These are phyloP conservation scores for Hetaerina americana DNA, from an alignment of 1,140 invertebrate species.

Conservation along the genomic window DNA sequence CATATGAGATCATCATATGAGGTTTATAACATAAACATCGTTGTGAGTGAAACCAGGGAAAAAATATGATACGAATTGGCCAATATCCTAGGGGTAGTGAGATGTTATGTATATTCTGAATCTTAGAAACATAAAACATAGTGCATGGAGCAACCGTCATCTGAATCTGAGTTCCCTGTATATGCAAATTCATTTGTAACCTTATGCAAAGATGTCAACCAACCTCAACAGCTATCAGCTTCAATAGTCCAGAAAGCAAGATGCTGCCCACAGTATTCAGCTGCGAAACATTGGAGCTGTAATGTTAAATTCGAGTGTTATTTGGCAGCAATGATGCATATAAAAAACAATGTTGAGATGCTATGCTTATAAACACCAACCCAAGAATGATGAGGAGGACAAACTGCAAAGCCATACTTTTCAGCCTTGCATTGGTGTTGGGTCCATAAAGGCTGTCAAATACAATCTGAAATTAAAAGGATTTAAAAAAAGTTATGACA, in stretches of 20 bases:
- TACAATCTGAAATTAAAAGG: constrained; percentile 45
- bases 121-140: no score
- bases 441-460: constrained; percentile 77
- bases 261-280: constrained; percentile 47
- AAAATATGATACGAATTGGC: no score
- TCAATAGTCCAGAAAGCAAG: constrained; percentile 52
- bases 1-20: no score
- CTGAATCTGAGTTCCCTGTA: not conserved
- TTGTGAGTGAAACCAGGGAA: no score
- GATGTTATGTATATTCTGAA: no score
- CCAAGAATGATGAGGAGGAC: constrained; percentile 63
- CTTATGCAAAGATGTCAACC: constrained; percentile 22
- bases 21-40: no score
- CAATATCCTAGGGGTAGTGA: no score
- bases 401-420: constrained; percentile 67
- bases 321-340: no score
- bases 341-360: no score
- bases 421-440: constrained; percentile 69
- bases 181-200: not conserved
- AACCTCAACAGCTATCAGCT: constrained; percentile 48
- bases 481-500: not conserved
- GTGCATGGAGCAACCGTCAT: no score
- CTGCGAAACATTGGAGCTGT: constrained; percentile 42
- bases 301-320: no score
- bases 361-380: no score